Evolutionary conservation across 2,113 vertebrate species (phyloP).

Genomic region (Muntiacus reevesi): DNA sequence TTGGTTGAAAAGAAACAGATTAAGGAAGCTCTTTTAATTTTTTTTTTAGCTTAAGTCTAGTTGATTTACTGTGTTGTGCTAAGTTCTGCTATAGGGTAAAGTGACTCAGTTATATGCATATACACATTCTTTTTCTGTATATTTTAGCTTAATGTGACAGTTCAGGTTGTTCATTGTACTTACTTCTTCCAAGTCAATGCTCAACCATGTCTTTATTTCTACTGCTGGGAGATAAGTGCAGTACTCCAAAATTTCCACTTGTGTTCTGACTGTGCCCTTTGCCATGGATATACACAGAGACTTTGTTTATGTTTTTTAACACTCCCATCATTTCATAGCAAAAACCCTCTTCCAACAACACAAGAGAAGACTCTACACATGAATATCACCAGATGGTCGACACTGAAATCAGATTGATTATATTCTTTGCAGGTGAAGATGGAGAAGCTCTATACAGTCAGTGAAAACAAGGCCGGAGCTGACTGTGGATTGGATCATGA

Average conservation of each 20-base stretch:
- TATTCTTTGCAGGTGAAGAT: no score
- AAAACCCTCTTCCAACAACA: no score
- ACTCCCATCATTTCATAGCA: background rate
- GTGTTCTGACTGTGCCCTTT: background rate
- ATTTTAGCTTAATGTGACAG: background rate
- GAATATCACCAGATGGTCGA: no score
- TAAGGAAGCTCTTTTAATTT: fast-evolving
- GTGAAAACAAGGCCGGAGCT: no score
- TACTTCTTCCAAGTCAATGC: background rate
- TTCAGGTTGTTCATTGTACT: background rate
- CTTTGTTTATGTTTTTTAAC: background rate
- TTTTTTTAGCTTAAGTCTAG: background rate
- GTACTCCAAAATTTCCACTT: background rate
- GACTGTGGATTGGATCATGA: no score
- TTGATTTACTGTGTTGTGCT: background rate
- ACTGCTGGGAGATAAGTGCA: background rate
- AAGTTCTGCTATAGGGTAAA: background rate
- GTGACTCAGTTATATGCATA: background rate
- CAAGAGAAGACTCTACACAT: no score
- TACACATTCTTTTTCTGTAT: background rate
- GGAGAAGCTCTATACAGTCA: no score
- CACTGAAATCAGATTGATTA: no score
- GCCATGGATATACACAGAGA: fast-evolving
- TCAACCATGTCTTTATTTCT: background rate
- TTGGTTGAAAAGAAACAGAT: background rate